Base-by-base conservation (phyloP, 2,888 invertebrate genomes). In the Steinernema scapterisci region DNA sequence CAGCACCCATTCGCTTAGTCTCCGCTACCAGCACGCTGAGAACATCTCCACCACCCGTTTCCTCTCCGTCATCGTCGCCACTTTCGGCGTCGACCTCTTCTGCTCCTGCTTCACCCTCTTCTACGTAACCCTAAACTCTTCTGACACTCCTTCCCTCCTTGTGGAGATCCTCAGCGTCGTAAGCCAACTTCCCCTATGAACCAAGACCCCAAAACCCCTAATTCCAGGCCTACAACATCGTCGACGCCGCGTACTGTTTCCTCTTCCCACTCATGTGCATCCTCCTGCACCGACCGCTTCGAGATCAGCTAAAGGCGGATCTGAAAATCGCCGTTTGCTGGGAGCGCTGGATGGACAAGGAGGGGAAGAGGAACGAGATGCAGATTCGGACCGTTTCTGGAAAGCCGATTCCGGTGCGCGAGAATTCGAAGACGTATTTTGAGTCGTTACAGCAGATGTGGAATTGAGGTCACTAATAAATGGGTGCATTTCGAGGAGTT, bases 61-160 rank as follows among this genome's bases (percentile, higher is more conserved):
- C 31, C 63, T 63, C 31, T 63, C 63, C 63, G 63, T 63, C 31
- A 63, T 63, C 38, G 63, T 63, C 63, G 63, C 31, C 27, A 63
- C 63, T 25, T 63, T 63, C 31, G 63, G 63, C 16, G 63, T 63
- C 31, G 31, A 63, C 63, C 63, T 63, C 63, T 63, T 63, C 63
- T 63, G 63, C 63, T 63, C 63, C 16, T 63, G 63, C 38, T 63
- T 63, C 63, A 63, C 31, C 31, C 63, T 63, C 31, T 63, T 63
- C 63, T 63, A 63, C 31, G 63, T 63, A 16, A 63, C 63, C 25
- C 31, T 63, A 11, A 63, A 31, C 63, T 31, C 63, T 13, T 63
- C 63, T 19, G 13, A 48, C 3, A 9, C 3, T 19, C 23, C 52
- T 52, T 9, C n/a, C 11, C 11, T 63, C 63, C 7, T 63, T 25